A percentile compares a stretch with the other conserved stretches of the same genome.
These are phyloP conservation scores for Nasonia giraulti DNA, from an alignment of 1,140 invertebrate genomes.

Conservation along the genomic window DNA sequence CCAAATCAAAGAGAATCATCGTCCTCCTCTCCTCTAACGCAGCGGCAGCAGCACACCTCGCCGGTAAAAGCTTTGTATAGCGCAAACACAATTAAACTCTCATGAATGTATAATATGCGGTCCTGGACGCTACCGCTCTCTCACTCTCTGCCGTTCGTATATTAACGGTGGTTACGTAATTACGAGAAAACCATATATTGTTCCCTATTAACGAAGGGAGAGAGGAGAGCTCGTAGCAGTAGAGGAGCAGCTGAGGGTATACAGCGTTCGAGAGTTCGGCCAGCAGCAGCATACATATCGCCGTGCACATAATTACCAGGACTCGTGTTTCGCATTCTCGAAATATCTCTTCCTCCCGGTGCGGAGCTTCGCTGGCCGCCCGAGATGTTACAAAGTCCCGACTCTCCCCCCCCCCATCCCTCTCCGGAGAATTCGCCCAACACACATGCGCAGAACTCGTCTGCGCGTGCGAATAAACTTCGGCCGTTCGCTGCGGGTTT, in stretches of 20 bases:
- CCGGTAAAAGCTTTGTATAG: neutral
- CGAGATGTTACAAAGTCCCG: conserved; percentile 11
- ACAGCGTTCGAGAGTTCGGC: neutral
- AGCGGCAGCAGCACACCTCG: neutral
- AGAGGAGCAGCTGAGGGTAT: no score
- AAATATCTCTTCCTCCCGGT: neutral
- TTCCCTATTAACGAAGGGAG: conserved; percentile 43
- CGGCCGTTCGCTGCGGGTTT: neutral
- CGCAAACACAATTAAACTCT: conserved; percentile 41
- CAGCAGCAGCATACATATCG: neutral
- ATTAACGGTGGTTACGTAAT: conserved; percentile 47
- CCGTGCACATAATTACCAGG: conserved; percentile 31
- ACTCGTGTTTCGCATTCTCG: conserved; percentile 40
- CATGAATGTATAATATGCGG: conserved; percentile 46
- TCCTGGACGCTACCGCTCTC: neutral
- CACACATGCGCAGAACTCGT: neutral
- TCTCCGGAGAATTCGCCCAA: conserved; percentile 30
- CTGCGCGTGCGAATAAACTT: conserved; percentile 15
- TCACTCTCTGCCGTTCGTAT: conserved; percentile 12
- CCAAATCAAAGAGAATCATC: conserved; percentile 16
- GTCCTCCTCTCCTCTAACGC: neutral
- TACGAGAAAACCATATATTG: conserved; percentile 45
- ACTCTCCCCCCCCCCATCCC: neutral
- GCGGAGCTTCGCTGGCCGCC: neutral
- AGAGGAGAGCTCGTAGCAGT: neutral